Conservation (phyloP, 2,113 vertebrate species). For the Circaetus cinerascens region DNA sequence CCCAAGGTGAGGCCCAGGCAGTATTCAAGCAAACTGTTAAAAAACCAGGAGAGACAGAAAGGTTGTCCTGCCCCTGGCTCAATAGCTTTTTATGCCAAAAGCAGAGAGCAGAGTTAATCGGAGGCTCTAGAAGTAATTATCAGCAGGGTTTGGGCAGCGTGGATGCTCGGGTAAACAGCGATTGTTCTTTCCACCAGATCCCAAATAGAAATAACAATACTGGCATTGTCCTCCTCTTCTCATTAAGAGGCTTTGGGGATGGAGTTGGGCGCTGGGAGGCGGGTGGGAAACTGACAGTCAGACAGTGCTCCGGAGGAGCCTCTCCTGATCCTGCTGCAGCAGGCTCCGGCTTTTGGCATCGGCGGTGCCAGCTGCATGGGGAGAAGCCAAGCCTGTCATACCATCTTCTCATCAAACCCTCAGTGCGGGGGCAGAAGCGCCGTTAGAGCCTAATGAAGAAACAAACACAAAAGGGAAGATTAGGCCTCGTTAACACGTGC, state of each 20-base stretch:
- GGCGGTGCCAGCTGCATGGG: conserved; percentile 73
- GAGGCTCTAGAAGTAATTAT: conserved; percentile 82
- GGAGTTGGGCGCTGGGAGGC: conserved; percentile 59
- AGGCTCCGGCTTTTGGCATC: conserved; percentile 76
- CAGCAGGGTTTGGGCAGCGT: conserved; percentile 72
- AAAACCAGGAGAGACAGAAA: conserved; percentile 56
- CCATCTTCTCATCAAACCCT: conserved; percentile 85
- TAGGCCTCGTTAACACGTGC: conserved; percentile 79
- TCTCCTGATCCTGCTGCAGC: conserved; percentile 76
- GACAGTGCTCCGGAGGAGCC: conserved; percentile 64
- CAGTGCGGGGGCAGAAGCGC: conserved; percentile 46
- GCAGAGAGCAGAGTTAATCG: conserved; percentile 81
- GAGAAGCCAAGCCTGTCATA: conserved; percentile 88
- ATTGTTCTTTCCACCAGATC: conserved; percentile 83
- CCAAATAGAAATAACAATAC: conserved; percentile 82
- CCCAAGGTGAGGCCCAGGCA: conserved; percentile 18
- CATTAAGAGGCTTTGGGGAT: conserved; percentile 77
- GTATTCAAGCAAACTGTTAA: conserved; percentile 36
- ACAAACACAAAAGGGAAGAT: conserved; percentile 85
- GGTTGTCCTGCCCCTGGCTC: conserved; percentile 58
- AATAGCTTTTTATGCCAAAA: conserved; percentile 75
- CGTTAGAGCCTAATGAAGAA: conserved; percentile 80
- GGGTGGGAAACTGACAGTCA: conserved; percentile 80
- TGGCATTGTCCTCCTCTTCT: conserved; percentile 85
- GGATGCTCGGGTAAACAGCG: conserved; percentile 86